Evolutionary conservation across 2,797 vertebrate genomes (phyloP).

Genomic region (Nasua narica): DNA sequence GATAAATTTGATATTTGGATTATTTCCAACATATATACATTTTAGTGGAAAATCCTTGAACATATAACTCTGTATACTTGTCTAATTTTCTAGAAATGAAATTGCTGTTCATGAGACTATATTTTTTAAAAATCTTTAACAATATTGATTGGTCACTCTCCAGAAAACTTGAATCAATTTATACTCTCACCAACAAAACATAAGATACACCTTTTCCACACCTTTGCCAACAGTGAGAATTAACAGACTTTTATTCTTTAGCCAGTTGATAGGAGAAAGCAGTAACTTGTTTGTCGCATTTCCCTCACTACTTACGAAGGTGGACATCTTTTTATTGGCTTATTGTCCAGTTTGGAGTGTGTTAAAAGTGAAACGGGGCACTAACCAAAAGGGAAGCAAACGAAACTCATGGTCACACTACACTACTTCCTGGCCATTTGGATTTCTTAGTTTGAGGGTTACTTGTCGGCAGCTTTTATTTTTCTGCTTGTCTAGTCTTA

Average conservation of each 20-base stretch:
- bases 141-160: neutral
- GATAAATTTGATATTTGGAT: neutral
- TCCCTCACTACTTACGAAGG: neutral
- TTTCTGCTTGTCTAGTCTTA: neutral
- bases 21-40: neutral
- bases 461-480: neutral
- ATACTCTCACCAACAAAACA: neutral
- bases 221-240: neutral
- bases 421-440: neutral
- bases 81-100: constrained; percentile 18
- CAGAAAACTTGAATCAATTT: neutral
- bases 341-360: neutral
- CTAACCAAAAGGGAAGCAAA: neutral
- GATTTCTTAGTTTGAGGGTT: neutral
- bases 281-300: neutral
- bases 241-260: neutral
- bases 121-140: neutral
- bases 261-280: neutral
- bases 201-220: neutral
- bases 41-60: neutral
- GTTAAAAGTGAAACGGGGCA: neutral
- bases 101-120: neutral
- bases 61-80: neutral
- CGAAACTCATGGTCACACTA: neutral
- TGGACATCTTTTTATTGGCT: neutral